Evolutionary conservation across 2,113 vertebrate species (phyloP).

Genomic region (Cyprinodon variegatus): DNA sequence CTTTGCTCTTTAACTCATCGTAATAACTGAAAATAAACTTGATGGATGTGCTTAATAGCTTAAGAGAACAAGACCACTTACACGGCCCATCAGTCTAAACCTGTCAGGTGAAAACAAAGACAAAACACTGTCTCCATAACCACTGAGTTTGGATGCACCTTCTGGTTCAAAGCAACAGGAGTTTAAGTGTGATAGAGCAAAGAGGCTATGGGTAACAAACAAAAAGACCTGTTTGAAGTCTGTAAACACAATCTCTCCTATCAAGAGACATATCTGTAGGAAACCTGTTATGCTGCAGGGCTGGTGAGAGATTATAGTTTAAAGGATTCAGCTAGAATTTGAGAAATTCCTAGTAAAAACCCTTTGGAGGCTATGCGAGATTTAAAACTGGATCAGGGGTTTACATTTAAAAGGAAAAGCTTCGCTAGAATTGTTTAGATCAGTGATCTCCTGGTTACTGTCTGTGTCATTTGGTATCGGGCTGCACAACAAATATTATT

Average conservation of each 20-base stretch:
- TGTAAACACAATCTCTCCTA: not conserved
- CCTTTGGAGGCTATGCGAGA: not conserved
- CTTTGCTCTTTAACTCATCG: constrained; percentile 60
- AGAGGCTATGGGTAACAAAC: constrained; percentile 26
- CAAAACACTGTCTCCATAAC: constrained; percentile 53
- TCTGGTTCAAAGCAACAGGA: constrained; percentile 58
- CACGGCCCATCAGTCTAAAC: constrained; percentile 65
- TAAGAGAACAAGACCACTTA: constrained; percentile 73
- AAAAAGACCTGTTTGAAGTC: not conserved
- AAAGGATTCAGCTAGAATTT: not conserved
- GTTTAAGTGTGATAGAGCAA: not conserved
- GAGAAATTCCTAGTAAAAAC: not conserved
- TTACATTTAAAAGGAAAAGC: not conserved
- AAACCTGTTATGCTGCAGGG: not conserved
- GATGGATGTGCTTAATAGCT: constrained; percentile 78
- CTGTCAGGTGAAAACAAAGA: constrained; percentile 52
- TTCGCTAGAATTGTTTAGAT: not conserved
- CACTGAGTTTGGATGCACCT: constrained; percentile 60
- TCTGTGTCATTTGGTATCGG: too few relatives aligned
- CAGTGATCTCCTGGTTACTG: not conserved
- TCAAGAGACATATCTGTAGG: not conserved
- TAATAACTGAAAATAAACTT: constrained; percentile 68
- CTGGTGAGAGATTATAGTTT: not conserved
- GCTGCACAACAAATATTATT: too few relatives aligned
- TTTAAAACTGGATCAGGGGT: not conserved